These are phyloP conservation scores for Corythucha ciliata DNA, from an alignment of 2,888 invertebrate species.

Conservation along the genomic window DNA sequence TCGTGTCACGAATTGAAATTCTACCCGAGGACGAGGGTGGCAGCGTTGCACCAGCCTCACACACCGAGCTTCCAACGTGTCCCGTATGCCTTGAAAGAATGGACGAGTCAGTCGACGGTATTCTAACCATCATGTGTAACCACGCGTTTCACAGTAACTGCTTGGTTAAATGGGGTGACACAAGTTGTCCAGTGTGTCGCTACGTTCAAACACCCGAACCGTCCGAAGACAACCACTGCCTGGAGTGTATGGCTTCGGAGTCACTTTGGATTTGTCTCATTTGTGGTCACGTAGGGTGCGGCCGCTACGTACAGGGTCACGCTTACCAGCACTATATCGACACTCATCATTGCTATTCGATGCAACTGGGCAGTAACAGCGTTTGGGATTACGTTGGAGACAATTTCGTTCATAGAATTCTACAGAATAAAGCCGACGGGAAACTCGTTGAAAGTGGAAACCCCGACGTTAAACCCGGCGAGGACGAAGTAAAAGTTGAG, in stretches of 20 bases:
- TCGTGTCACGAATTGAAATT: conserved; percentile 87
- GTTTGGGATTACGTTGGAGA: conserved; percentile 99
- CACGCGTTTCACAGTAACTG: conserved; percentile 97
- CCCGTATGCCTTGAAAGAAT: conserved; percentile 93
- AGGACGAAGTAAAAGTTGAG: conserved; percentile 73
- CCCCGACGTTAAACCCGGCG: conserved; percentile 38
- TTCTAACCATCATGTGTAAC: conserved; percentile 94
- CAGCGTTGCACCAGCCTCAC: conserved; percentile 58
- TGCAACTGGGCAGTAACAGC: conserved; percentile 90
- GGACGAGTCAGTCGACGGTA: conserved; percentile 98
- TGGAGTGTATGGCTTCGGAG: conserved; percentile 59
- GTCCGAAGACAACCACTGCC: conserved; percentile 58
- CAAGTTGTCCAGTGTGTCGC: conserved; percentile 94
- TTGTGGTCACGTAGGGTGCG: conserved; percentile 97
- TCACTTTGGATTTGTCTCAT: conserved; percentile 98
- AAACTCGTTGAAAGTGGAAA: conserved; percentile 73
- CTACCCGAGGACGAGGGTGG: conserved; percentile 59
- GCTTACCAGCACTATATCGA: conserved; percentile 88
- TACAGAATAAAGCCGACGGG: conserved; percentile 94
- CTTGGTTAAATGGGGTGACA: conserved; percentile 91
- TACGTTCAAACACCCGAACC: conserved; percentile 77
- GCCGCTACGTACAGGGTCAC: conserved; percentile 80
- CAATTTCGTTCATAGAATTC: conserved; percentile 88
- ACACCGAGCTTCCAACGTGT: conserved; percentile 94
- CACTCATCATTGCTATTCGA: conserved; percentile 93